Evolutionary conservation across 1,140 invertebrate genomes (phyloP).

Genomic region (Psilanteris sp.): DNA sequence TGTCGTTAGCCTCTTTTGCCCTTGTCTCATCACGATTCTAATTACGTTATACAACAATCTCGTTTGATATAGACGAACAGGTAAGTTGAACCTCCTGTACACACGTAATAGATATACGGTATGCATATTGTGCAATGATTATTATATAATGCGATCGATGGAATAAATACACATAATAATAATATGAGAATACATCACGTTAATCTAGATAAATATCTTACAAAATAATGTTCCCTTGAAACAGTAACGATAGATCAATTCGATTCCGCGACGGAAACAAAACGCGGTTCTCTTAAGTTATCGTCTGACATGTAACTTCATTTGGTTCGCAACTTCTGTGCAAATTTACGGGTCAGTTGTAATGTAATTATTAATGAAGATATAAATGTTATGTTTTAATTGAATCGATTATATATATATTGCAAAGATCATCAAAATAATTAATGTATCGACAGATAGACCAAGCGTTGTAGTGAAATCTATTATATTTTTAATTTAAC

Average conservation of each 20-base stretch:
- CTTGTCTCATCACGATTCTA: conserved; percentile 48
- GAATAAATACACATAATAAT: conserved; percentile 25
- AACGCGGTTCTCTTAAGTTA: not conserved
- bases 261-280: not conserved
- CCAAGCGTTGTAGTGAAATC: conserved; percentile 49
- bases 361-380: conserved; percentile 13
- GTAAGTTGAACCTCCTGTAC: conserved; percentile 53
- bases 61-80: conserved; percentile 36
- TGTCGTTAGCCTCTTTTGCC: conserved; percentile 49
- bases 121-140: conserved; percentile 48
- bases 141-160: conserved; percentile 50
- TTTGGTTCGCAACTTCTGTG: conserved; percentile 17
- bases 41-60: conserved; percentile 54
- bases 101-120: conserved; percentile 41
- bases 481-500: conserved; percentile 53
- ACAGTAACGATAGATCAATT: not conserved
- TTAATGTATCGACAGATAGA: conserved; percentile 17
- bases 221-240: conserved; percentile 14
- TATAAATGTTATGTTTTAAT: conserved; percentile 15
- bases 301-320: not conserved
- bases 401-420: conserved; percentile 11
- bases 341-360: conserved; percentile 2
- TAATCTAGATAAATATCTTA: conserved; percentile 32
- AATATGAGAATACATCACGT: conserved; percentile 16
- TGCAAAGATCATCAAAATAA: conserved; percentile 6